Evolutionary conservation across 2,888 invertebrate species (phyloP), one percentile per base, ranked within the genome.

Genomic region (Cheilosia soror): DNA sequence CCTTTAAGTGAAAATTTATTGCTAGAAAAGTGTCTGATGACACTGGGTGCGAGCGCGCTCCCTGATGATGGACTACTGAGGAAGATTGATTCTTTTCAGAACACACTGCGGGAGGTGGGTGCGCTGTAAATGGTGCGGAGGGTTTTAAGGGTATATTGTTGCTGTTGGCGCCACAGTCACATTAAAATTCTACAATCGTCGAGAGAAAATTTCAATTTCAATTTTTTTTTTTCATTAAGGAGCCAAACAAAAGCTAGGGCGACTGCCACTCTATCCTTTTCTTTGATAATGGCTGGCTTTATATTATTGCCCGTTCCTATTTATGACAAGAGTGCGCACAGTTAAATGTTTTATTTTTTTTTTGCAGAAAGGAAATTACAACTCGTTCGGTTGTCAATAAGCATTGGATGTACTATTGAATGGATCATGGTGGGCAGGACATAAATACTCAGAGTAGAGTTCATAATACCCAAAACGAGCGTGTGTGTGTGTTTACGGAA

Each of bases 151-250:
- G 37, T 44, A 60, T 13, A 80, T 73, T 71, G 69, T 76, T 76
- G 57, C 71, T 72, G 37, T 72, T 82, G 83, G 83, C 83, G 83
- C 83, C 83, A 83, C 49, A 25, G 44, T 78, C 73, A 68, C 78
- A 83, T 83, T 73, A 78, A 83, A 83, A 83, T 83, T 78, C 83
- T 79, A 73, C 79, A 68, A 78, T 63, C 79, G 78, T 83, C 73
- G 79, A 31, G 57, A 79, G 57, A 57, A 73, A 57, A 79, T 83
- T 83, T 83, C 68, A 83, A 78, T 83, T 83, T 78, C 60, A 65
- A 40, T 55, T 37, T 57, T 29, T 27, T 55, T 49, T 51, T 51
- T 40, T 60, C 66, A 55, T 47, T 60, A 78, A 77, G 40, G 55
- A 53, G 55, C 40, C 37, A 55, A 42, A 72, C 60, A 66, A 55